Base-by-base conservation (phyloP, 2,888 invertebrate genomes). In the Pegoplata infirma region DNA sequence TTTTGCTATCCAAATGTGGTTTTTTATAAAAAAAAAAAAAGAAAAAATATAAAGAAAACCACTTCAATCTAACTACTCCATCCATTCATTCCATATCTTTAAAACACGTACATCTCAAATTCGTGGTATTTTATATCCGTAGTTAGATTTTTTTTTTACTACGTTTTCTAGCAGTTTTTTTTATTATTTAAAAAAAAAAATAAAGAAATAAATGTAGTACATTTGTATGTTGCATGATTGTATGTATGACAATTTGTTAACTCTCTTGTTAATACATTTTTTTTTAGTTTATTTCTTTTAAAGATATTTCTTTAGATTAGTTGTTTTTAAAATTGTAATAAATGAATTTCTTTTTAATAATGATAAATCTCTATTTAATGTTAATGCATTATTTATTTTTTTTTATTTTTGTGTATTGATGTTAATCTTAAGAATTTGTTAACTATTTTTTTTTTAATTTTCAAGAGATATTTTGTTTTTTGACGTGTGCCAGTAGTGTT, bases 41-140 rank as follows among this genome's bases (percentile, higher is more conserved):
- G 53, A 28, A 21, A 64, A 56, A 64, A 25, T n/a, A 56, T n/a
- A 55, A n/a, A 67, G 46, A 51, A 51, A 56, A 67, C 36, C n/a
- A 58, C 23, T 17, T 7, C 36, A 46, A 63, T 59, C 14, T n/a
- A n/a, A n/a, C n/a, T 28, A 23, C n/a, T 55, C 5, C 3, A 5
- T 23, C 36, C 36, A 64, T 68, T 58, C 69, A 59, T 66, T 71
- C 58, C 56, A 71, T 71, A 71, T 47, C 51, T 71, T 47, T 61
- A 14, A 55, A 79, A 67, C 71, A 79, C 75, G 79, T 79, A 71
- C 79, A 72, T 75, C 71, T 71, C 59, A 63, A 79, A 79, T 79
- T 79, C 75, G 71, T 79, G 79, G 75, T 75, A 79, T 67, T 79
- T 63, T 56, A 67, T 71, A 66, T 71, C 64, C 74, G 69, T 53